Evolutionary conservation across 2,113 vertebrate species (phyloP), one percentile per base, ranked within the genome.

Genomic region (Mustelus asterias): DNA sequence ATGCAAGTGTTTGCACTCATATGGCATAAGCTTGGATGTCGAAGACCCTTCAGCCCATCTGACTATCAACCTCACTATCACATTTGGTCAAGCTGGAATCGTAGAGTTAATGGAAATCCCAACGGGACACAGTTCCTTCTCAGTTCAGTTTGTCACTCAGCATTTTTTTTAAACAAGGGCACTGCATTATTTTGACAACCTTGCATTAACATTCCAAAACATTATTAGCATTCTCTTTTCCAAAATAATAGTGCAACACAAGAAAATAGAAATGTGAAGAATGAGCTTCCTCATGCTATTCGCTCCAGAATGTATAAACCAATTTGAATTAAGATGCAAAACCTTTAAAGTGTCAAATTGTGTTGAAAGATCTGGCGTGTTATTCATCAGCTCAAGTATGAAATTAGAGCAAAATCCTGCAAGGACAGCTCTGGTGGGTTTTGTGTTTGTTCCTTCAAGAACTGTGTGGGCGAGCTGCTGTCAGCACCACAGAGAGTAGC

Each of bases 391-490:
- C 33, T 37, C 60, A 7, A 93, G 60, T 37, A 22, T 93, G 89
- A 67, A 65, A 93, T 93, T 37, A 93, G 60, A 65, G 89, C 33
- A 0, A 3, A 24, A 93, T 93, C n/a, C 16, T 37, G 60, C 7
- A 93, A 93, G 89, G 89, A 93, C 33, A 20, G 1, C 7, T 65
- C 33, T 65, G 6, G 60, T 65, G 89, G 89, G 60, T 65, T 65
- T 65, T 93, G 29, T 37, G 60, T 22, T 93, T 93, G 60, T 67
- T 93, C 8, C 58, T 65, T 22, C 18, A 44, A 93, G 89, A 93
- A 65, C 60, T 65, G 89, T 93, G 89, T 65, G 60, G 89, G 89
- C 60, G 89, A 65, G 60, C n/a, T 37, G 60, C 89, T 93, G 89
- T 67, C 89, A 93, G 29, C 16, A 41, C 37, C 44, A 89, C 48